Evolutionary conservation across 2,888 invertebrate species (phyloP).

Genomic region (Aphodius sticticus): DNA sequence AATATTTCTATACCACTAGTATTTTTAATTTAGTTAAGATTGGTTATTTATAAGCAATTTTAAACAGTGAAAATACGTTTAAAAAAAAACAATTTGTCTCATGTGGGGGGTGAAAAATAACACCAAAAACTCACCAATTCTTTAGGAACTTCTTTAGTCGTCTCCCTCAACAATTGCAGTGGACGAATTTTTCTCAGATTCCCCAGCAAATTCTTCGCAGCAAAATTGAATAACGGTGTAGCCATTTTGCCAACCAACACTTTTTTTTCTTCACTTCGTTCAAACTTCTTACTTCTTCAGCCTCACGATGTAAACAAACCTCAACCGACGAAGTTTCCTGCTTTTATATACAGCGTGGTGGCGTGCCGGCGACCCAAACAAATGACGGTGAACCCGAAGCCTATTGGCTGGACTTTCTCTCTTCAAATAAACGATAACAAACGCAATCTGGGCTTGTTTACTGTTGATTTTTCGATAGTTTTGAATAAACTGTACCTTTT

Average conservation of each 20-base stretch:
- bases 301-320: not conserved
- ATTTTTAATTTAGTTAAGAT: no score
- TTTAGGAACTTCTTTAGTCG: not conserved
- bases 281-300: not conserved
- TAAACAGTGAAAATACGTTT: no score
- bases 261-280: not conserved
- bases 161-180: not conserved
- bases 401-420: not conserved
- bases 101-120: not conserved
- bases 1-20: no score
- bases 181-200: not conserved
- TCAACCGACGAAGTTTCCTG: not conserved
- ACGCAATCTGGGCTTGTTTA: not conserved
- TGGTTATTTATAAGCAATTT: no score
- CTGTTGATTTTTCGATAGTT: not conserved
- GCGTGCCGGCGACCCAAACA: not conserved
- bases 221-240: not conserved
- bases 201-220: not conserved
- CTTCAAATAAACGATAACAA: not conserved
- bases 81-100: no score
- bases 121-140: not conserved
- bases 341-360: not conserved
- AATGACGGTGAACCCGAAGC: not conserved
- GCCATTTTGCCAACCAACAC: not conserved
- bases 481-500: not conserved